Evolutionary conservation across 35 echinoderm and acorn worm genomes (phyloP), one percentile per base, ranked within the genome.

Genomic region (Amphiura filiformis): DNA sequence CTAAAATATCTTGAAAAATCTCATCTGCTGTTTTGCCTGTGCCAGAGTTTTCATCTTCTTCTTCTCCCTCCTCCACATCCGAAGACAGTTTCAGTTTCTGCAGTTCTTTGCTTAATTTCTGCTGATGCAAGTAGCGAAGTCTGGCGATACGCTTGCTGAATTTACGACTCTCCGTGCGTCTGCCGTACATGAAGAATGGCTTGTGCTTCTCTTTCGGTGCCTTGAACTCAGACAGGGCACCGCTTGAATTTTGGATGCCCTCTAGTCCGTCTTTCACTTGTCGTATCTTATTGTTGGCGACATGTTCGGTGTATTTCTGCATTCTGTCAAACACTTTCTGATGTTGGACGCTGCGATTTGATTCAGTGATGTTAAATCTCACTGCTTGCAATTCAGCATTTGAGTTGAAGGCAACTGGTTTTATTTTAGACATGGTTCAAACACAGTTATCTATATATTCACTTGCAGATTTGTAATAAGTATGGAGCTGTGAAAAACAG

Each of bases 141-240:
- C 89, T 61, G 18, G 90, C 81, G 28, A 92, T 78, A 22, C 94
- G 91, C 40, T 89, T 96, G 76, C 86, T 86, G 61, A 94, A 93
- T 49, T 87, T 88, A 13, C 89, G 84, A 75, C 95, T 97, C 56
- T 91, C 80, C 17, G 93, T 65, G 31, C 95, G 86, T 39, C 91
- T 82, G 0, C 95, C 95, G 31, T 97, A 97, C 91, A 97, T 91
- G 49, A 93, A 97, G 35, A 84, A 91, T 35, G 89, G 84, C 1
- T 82, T 64, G 2, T 77, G 80, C 40, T 80, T 78, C 26, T 93
- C 84, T 17, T 88, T 39, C 22, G 77, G 52, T 0, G 85, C 78
- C 0, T 80, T 82, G 5, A 57, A 77, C 12, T 75, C 56, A 0
- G 80, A 81, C 33, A 97, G 76, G 31, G 31, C 81, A 1, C 95